Base-by-base conservation (phyloP, 2,797 vertebrate genomes). In the Fistularia tabacaria region DNA sequence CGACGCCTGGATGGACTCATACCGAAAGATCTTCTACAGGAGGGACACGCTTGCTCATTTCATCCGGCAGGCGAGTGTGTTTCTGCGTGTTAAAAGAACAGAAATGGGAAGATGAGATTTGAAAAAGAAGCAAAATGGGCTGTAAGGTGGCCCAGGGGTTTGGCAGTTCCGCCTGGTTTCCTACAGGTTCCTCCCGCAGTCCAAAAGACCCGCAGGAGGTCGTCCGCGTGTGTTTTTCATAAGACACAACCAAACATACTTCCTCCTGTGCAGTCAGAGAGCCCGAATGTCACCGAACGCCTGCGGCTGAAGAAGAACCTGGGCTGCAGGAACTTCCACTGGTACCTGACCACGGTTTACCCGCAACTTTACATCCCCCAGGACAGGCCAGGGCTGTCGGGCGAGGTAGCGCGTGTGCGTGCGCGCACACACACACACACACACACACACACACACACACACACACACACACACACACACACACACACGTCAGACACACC, bases 1-100 rank as follows among this genome's bases (percentile, higher is more conserved):
- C 36, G 94, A 95, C 80, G 90, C 85, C 25, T 96, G 95, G 95
- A 83, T 97, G 89, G 92, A 89, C 1, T 74, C 87, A 0, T 95
- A 93, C 83, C 93, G 90, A 73, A 91, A 91, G 40, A 88, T 91
- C 64, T 97, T 93, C 88, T 95, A 95, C 71, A 88, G 85, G 64
- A 90, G 90, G 1, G 83, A 90, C 78, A 91, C 88, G 0, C 79
- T 90, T 39, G 92, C 92, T 68, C 88, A 90, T 72, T 87, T 92
- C 78, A 88, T 93, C 64, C 91, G 85, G 65, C 91, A 92, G 93
- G 85, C 85, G 50, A 49, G 80, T 79, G 48, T 51, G 41, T 38
- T 38, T 58, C 43, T 25, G 25, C 25, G 25, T 25, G n/a, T n/a
- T n/a, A n/a, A n/a, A n/a, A n/a, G n/a, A n/a, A n/a, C n/a, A n/a